phyloP scores from a whole-genome alignment of 2,888 invertebrate genomes.

The Hedya salicella region DNA sequence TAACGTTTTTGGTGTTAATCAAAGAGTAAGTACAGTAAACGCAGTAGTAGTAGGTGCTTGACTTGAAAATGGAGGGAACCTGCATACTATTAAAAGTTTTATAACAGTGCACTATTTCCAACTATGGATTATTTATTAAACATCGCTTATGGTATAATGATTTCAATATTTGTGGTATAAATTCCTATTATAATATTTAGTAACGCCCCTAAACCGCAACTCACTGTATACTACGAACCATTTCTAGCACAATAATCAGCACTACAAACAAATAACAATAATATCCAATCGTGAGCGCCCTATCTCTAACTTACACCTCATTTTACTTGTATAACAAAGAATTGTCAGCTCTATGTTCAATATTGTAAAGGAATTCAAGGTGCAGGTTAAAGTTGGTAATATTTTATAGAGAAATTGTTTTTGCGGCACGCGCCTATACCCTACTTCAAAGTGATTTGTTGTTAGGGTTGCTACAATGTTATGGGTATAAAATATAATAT shows the following conservation, averaged over 20 bases:
- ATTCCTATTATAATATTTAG: background rate
- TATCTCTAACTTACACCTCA: slow-evolving; percentile 51
- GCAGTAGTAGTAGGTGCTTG: too few relatives aligned
- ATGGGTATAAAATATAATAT: slow-evolving; percentile 9
- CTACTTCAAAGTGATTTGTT: slow-evolving; percentile 61
- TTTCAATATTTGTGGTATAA: background rate
- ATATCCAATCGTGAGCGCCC: slow-evolving; percentile 69
- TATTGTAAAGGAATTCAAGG: slow-evolving; percentile 44
- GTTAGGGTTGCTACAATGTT: slow-evolving; percentile 55
- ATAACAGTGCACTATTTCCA: too few relatives aligned
- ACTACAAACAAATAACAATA: slow-evolving; percentile 72
- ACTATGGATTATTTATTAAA: too few relatives aligned
- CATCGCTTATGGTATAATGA: background rate
- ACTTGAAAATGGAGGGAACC: too few relatives aligned
- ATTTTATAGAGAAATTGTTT: slow-evolving; percentile 69
- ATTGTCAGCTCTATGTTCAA: slow-evolving; percentile 41
- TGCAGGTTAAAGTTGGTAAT: slow-evolving; percentile 52
- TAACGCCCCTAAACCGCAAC: slow-evolving; percentile 24
- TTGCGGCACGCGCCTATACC: slow-evolving; percentile 72
- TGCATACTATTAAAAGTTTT: too few relatives aligned
- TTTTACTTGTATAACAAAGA: slow-evolving; percentile 18
- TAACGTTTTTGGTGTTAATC: too few relatives aligned
- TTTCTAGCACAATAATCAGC: slow-evolving; percentile 65
- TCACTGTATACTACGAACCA: slow-evolving; percentile 25
- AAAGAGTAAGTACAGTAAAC: too few relatives aligned